Percentiles rank a stretch among this genome's conserved stretches.
Evolutionary conservation across 2,888 invertebrate genomes (phyloP).

Genomic region (Dryobota labecula): DNA sequence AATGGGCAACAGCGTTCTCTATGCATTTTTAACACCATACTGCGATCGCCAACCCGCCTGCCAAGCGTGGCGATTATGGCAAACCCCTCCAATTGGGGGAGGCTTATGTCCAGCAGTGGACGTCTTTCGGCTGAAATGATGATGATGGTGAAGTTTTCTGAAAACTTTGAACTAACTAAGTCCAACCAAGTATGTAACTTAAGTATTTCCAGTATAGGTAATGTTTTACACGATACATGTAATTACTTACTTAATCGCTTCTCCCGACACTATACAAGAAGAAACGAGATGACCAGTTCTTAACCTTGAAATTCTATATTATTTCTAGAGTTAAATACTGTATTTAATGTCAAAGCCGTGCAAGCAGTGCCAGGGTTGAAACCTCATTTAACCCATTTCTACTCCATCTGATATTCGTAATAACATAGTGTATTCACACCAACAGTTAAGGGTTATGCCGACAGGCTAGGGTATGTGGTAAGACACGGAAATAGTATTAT

Average conservation of each 20-base stretch:
- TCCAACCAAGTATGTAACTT: neutral
- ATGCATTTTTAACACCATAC: too few species aligned
- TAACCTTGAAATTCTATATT: neutral
- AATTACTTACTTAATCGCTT: neutral
- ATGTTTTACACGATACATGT: neutral
- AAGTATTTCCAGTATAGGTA: too few species aligned
- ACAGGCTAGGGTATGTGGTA: neutral
- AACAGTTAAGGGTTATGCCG: neutral
- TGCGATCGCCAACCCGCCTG: too few species aligned
- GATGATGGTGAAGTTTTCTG: too few species aligned
- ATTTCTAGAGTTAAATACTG: neutral
- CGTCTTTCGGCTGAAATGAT: too few species aligned
- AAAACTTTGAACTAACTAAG: neutral
- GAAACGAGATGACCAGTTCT: neutral
- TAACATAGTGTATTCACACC: neutral
- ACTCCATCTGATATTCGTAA: neutral
- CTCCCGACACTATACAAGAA: neutral
- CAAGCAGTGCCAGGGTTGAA: neutral
- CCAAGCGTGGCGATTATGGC: too few species aligned
- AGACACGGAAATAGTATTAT: neutral
- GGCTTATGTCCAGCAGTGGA: too few species aligned
- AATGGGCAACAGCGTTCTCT: too few species aligned
- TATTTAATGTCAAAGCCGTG: slow-evolving; percentile 9
- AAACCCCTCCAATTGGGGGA: too few species aligned
- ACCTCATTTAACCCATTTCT: slow-evolving; percentile 12